Base-by-base conservation (phyloP, 30 jellyfish, hydroid and myxozoan genomes). In the Sanderia malayensis region DNA sequence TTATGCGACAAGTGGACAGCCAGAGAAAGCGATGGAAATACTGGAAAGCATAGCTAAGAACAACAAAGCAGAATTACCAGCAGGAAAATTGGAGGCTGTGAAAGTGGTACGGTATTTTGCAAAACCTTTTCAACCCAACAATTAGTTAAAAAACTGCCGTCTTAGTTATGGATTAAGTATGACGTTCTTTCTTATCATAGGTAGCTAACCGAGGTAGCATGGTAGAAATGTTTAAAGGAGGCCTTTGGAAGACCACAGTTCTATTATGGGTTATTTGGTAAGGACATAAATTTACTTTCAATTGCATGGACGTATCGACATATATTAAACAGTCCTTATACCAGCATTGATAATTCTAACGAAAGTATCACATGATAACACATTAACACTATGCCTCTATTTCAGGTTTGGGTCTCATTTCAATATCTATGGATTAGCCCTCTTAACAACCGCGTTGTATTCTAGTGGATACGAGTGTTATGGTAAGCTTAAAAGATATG, bases 331-430 rank as follows among this genome's bases (percentile, higher is more conserved):
- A 57, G 22, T 11, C 31, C n/a, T 57, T 4, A 20, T 6, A n/a
- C n/a, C n/a, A n/a, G n/a, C n/a, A n/a, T n/a, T n/a, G n/a, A n/a
- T n/a, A n/a, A n/a, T n/a, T n/a, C n/a, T n/a, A n/a, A n/a, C n/a
- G n/a, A n/a, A n/a, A n/a, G n/a, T n/a, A n/a, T n/a, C n/a, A n/a
- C n/a, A n/a, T n/a, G n/a, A n/a, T n/a, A n/a, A n/a, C n/a, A n/a
- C 30, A 10, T 41, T 46, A 23, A 11, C 1, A 1, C 55, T 30
- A 30, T 55, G 4, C 2, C 31, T 52, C 3, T 74, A 17, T 46
- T 82, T 31, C 41, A 90, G 98, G 98, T 90, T 90, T 70, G 86
- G 96, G 10, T 90, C 98, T 10, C 98, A 90, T 85, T 90, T 90
- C 65, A 90, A 90, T 49, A 90, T 90, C 18, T 90, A 90, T 41